Base-by-base conservation (phyloP, 2,113 vertebrate genomes). In the Scolopax mira region DNA sequence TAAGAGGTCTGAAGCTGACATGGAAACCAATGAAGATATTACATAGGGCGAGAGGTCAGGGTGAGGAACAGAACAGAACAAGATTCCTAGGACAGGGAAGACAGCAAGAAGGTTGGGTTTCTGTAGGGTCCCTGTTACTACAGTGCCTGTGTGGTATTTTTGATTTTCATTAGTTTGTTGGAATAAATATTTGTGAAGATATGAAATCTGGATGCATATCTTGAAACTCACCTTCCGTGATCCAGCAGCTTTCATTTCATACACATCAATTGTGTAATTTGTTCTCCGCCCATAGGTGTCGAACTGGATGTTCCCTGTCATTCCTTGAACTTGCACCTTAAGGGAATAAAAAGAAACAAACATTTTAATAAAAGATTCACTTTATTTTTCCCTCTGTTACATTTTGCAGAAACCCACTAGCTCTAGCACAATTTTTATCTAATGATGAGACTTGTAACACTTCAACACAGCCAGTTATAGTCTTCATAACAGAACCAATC, bases 281-380 rank as follows among this genome's bases (percentile, higher is more conserved):
- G 99, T 99, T 97, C 99, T 99, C 82, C 99, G 98, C 85, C 99
- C 99, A 14, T 99, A 99, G 96, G 99, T 99, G 98, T 99, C 99
- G 18, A 99, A 99, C 95, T 99, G 99, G 96, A 99, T 99, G 90
- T 99, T 99, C 92, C 99, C 99, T 67, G 99, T 99, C 99, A 99
- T 99, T 79, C 99, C 99, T 94, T 99, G 99, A 55, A 99, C 99
- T 98, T 99, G 99, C 54, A 99, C 99, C 99, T 99, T 54, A 90
- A 93, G 85, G 83, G 75, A 87, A 97, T 51, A 95, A 96, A 75
- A 51, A 94, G 23, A 74, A 94, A 90, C 28, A 85, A 90, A 82
- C 41, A 81, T 74, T 58, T 88, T 93, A 94, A 89, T 84, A 87
- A 9, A 65, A 87, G 11, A 48, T 46, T 33, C 11, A 62, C 44